phyloP scores from a whole-genome alignment of 1,140 invertebrate species.

The Heterodera schachtii region DNA sequence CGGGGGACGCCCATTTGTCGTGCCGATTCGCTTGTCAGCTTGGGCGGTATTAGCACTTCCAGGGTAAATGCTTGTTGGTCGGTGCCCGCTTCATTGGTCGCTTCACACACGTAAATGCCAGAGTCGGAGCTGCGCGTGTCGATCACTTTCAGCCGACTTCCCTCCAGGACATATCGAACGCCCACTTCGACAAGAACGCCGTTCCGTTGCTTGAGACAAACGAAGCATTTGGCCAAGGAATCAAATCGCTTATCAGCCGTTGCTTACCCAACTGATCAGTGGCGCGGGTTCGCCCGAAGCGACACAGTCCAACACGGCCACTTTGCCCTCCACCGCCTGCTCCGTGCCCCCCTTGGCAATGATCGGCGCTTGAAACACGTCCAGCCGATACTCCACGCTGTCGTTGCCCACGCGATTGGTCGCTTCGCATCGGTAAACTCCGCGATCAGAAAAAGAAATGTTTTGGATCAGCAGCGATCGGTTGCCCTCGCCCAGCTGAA shows the following conservation, averaged over 20 bases:
- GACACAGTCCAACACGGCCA: slow-evolving; percentile 56
- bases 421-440: slow-evolving; percentile 57
- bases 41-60: slow-evolving; percentile 43
- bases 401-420: slow-evolving; percentile 58
- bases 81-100: slow-evolving; percentile 61
- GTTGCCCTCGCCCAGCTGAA: slow-evolving; percentile 12
- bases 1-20: slow-evolving; percentile 49
- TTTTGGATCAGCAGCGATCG: slow-evolving; percentile 56
- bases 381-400: slow-evolving; percentile 51
- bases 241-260: not conserved
- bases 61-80: slow-evolving; percentile 64
- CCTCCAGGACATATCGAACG: slow-evolving; percentile 54
- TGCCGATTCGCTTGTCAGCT: slow-evolving; percentile 41
- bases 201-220: slow-evolving; percentile 46
- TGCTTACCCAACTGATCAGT: slow-evolving; percentile 46
- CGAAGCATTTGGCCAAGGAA: not conserved
- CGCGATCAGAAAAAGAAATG: slow-evolving; percentile 55
- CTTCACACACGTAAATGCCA: slow-evolving; percentile 64
- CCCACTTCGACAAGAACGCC: slow-evolving; percentile 61
- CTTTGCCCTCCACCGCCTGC: slow-evolving; percentile 58
- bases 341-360: slow-evolving; percentile 58
- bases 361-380: slow-evolving; percentile 53
- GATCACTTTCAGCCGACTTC: slow-evolving; percentile 41
- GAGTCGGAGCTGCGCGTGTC: slow-evolving; percentile 60
- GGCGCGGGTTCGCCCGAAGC: slow-evolving; percentile 55